Conservation (phyloP, 2,797 vertebrate genomes). For the Mastacembelus armatus region DNA sequence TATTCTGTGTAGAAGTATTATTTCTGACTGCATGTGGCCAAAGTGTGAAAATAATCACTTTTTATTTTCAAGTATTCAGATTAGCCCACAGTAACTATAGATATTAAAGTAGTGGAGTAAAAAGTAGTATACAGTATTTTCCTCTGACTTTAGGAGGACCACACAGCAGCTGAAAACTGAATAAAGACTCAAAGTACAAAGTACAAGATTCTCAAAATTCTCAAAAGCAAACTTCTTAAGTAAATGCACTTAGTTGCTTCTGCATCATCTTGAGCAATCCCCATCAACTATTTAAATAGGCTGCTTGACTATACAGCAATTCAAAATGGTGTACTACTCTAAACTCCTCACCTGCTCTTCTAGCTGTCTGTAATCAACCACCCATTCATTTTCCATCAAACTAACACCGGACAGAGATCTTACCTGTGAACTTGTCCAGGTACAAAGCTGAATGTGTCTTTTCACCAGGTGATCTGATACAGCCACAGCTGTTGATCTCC, state of each 20-base stretch:
- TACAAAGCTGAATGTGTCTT: constrained; percentile 33
- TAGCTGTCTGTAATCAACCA: too few species aligned
- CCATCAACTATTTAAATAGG: too few species aligned
- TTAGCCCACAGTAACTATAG: neutral
- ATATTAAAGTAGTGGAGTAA: too few species aligned
- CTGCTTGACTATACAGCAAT: too few species aligned
- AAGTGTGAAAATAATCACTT: neutral
- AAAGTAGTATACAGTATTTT: neutral
- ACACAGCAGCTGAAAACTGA: neutral
- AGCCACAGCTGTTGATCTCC: constrained; percentile 68
- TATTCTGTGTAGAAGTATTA: neutral
- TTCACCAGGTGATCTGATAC: constrained; percentile 64
- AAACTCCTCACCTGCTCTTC: too few species aligned
- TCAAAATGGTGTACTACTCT: too few species aligned
- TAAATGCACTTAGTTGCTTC: neutral
- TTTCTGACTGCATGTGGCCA: neutral
- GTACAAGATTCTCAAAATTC: neutral
- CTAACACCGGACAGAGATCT: constrained; percentile 12
- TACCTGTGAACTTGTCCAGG: constrained; percentile 60
- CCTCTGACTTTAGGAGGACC: neutral
- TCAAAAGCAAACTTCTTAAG: too few species aligned
- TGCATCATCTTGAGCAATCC: too few species aligned
- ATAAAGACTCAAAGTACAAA: too few species aligned
- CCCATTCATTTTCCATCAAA: constrained; percentile 17
- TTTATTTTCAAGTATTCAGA: neutral